Percentiles rank a stretch among this genome's conserved stretches.
These are phyloP conservation scores for Nasonia giraulti DNA, from an alignment of 1,140 invertebrate genomes.

Conservation along the genomic window DNA sequence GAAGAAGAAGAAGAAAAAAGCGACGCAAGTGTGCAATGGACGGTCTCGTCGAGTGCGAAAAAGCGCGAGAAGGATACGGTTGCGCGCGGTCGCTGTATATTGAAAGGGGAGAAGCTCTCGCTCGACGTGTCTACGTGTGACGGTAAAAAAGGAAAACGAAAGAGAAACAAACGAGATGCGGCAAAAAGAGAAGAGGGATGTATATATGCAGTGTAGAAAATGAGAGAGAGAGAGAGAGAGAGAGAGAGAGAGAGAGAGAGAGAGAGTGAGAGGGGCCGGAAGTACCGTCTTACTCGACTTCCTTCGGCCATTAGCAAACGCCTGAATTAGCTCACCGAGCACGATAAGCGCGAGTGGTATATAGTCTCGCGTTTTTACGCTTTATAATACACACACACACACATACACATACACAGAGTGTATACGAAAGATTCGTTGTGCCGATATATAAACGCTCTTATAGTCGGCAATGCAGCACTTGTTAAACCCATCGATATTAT, in stretches of 20 bases:
- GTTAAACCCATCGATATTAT: not conserved
- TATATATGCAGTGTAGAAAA: not conserved
- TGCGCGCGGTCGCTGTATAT: not conserved
- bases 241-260: not conserved
- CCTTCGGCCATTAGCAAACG: constrained; percentile 45
- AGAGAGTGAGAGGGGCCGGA: constrained; percentile 40
- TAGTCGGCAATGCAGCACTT: constrained; percentile 15
- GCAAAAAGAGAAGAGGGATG: not conserved
- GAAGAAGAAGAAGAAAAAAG: not conserved
- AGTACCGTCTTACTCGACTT: constrained; percentile 47
- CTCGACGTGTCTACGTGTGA: not conserved
- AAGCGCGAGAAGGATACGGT: not conserved
- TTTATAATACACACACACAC: constrained; percentile 3
- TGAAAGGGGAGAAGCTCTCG: not conserved
- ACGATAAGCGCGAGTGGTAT: constrained; percentile 39
- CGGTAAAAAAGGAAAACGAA: not conserved
- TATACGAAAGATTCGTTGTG: constrained; percentile 3
- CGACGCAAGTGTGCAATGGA: not conserved
- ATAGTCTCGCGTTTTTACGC: constrained; percentile 29
- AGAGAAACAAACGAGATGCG: not conserved
- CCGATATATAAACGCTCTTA: constrained; percentile 22
- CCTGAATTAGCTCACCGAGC: constrained; percentile 48
- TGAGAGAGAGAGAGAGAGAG: not conserved
- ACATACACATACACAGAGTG: not conserved
- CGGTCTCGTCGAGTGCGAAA: not conserved